These are phyloP conservation scores for Acanthococcus lagerstroemiae DNA, from an alignment of 2,888 invertebrate species.

Conservation along the genomic window DNA sequence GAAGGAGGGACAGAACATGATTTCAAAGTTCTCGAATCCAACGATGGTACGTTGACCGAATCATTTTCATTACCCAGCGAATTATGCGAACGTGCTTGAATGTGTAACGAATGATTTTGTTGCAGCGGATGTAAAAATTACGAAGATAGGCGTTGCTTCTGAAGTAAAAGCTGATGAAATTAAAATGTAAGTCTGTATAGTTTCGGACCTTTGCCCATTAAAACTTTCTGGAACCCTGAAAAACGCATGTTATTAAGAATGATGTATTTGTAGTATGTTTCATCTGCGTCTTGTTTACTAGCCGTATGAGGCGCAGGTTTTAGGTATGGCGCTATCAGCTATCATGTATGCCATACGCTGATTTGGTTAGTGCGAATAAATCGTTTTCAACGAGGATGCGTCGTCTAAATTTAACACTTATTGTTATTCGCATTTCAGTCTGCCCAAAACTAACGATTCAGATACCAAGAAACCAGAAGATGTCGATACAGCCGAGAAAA, in stretches of 20 bases:
- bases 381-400: no score
- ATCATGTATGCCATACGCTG: no score
- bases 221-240: neutral
- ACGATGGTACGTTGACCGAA: neutral
- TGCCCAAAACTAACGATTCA: neutral
- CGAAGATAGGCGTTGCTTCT: neutral
- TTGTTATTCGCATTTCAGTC: neutral
- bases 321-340: no score
- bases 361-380: no score
- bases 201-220: neutral
- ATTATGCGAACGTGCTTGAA: neutral
- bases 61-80: neutral
- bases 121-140: neutral
- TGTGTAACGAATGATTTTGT: neutral
- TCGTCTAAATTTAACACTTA: no score
- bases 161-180: constrained; percentile 13
- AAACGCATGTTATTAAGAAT: no score
- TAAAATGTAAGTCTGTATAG: neutral
- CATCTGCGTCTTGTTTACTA: no score
- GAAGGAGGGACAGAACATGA: constrained; percentile 90
- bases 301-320: no score
- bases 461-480: constrained; percentile 17
- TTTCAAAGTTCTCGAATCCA: constrained; percentile 63
- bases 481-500: neutral
- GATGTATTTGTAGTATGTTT: no score